Evolutionary conservation across 2,113 vertebrate genomes (phyloP).

Genomic region (Gambusia holbrooki): DNA sequence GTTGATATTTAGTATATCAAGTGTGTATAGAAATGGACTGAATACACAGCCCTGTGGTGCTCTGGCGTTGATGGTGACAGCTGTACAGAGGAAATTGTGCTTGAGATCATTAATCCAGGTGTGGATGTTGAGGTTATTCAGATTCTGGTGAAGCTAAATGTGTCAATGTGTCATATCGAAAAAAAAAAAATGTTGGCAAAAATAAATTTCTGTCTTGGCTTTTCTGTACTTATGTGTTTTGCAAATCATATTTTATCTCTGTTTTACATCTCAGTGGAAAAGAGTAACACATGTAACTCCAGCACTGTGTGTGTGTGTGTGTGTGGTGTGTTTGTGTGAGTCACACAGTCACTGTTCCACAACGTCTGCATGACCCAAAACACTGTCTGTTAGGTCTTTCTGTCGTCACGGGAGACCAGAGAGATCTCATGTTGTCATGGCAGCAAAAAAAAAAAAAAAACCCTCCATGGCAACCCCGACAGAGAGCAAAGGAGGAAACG

Average conservation of each 20-base stretch:
- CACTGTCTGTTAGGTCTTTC: constrained; percentile 31
- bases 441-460: constrained; percentile 62
- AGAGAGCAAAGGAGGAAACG: constrained; percentile 25
- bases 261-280: background rate
- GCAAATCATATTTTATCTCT: background rate
- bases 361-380: constrained; percentile 29
- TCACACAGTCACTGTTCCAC: constrained; percentile 13
- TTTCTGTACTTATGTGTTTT: background rate
- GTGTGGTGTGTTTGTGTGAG: constrained; percentile 13
- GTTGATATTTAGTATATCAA: background rate
- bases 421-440: constrained; percentile 69
- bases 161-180: background rate
- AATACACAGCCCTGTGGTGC: background rate
- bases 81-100: background rate
- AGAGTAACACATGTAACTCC: constrained; percentile 25
- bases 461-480: constrained; percentile 62
- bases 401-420: constrained; percentile 58
- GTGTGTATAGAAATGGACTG: too few relatives aligned
- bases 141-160: background rate
- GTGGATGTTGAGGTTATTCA: background rate
- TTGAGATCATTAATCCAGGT: background rate
- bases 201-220: background rate
- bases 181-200: background rate
- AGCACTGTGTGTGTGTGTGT: background rate
- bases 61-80: background rate